Evolutionary conservation across 2,888 invertebrate species (phyloP), one percentile per base, ranked within the genome.

Genomic region (Lacanobia wlatinum): DNA sequence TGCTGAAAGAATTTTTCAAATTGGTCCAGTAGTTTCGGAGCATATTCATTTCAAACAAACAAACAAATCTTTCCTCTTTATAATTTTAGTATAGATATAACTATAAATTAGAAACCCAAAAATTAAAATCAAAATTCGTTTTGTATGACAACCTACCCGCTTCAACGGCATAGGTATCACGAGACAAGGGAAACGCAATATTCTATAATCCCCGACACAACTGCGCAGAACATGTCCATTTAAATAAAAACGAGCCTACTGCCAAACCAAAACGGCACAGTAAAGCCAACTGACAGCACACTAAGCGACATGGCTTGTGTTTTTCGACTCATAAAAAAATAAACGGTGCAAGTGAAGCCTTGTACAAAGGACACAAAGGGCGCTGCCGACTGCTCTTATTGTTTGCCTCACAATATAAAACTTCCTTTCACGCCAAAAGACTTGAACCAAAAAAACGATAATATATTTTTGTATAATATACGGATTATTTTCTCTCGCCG

Each of bases 321-420:
- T 74, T 83, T 85, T 63, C 34, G 21, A 72, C 56, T 69, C 58
- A 59, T 68, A 73, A 76, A 75, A 74, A 85, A 80, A 75, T 84
- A 80, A 81, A 79, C 87, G 83, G 84, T 89, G 90, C 89, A 90
- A 88, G 88, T 90, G 89, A 90, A 89, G 85, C 87, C 84, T 58
- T 61, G 64, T 82, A 86, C 84, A 87, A 88, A 88, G 79, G 87
- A 87, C 89, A 90, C 90, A 90, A 90, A 89, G 84, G 84, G 78
- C 76, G 83, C 63, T 58, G 77, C 80, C 76, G 81, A 80, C 85
- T 88, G 87, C 81, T 88, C 84, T 90, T 89, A 88, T 90, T 90
- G 88, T 90, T 88, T 85, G 87, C 82, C 64, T 76, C 82, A 88
- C 88, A 90, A 89, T 88, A 88, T 85, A 90, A 90, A 89, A 87